phyloP scores from a whole-genome alignment of 1,140 invertebrate genomes.

The Rhyacophila brunnea region DNA sequence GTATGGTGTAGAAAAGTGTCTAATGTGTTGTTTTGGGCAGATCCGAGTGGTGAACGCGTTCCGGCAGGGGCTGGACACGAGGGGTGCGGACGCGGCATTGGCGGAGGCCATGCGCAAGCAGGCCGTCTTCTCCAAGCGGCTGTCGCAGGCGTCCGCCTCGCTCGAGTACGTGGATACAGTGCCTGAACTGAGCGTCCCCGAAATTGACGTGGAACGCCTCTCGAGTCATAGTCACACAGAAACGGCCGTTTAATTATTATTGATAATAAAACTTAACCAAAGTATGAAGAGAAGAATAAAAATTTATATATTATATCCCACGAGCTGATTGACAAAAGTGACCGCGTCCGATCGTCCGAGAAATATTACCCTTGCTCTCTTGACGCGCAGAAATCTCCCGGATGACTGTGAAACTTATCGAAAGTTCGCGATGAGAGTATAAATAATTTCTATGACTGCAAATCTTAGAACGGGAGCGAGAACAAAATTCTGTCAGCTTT shows the following conservation, averaged over 20 bases:
- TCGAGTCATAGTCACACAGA: conserved; percentile 91
- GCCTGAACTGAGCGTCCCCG: conserved; percentile 76
- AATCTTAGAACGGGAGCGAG: too few species aligned
- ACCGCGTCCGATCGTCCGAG: too few species aligned
- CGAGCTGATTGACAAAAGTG: too few species aligned
- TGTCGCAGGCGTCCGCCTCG: conserved; percentile 82
- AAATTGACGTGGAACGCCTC: conserved; percentile 86
- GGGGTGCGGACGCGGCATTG: conserved; percentile 85
- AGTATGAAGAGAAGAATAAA: neutral
- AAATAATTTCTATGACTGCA: too few species aligned
- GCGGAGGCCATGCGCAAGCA: conserved; percentile 89
- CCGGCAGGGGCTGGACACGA: conserved; percentile 95
- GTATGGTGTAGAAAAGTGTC: too few species aligned
- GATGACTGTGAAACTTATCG: too few species aligned
- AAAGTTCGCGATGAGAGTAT: too few species aligned
- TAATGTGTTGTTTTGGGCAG: conserved; percentile 65
- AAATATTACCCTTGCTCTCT: too few species aligned
- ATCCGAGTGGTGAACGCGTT: conserved; percentile 99
- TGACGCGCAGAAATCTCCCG: too few species aligned
- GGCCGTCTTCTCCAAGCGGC: conserved; percentile 83
- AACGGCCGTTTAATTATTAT: conserved; percentile 74
- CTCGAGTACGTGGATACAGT: conserved; percentile 89
- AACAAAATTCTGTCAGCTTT: too few species aligned
- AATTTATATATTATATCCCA: too few species aligned
- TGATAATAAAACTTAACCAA: conserved; percentile 8